Evolutionary conservation across 2,797 vertebrate species (phyloP), one percentile per base, ranked within the genome.

Genomic region (Diceros bicornis): DNA sequence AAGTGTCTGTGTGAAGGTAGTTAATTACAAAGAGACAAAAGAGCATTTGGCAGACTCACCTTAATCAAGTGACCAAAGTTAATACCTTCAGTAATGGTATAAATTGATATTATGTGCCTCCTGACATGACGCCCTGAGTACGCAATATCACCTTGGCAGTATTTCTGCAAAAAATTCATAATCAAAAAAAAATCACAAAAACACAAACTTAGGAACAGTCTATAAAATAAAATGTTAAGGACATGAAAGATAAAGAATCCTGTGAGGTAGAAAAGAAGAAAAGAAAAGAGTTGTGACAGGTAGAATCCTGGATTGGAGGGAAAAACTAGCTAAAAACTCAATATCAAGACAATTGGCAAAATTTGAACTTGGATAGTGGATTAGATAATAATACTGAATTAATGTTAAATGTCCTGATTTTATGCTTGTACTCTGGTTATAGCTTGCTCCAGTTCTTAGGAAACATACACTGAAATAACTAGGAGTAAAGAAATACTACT

Each of bases 201-300:
- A 78, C 17, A 7, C 18, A 82, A 27, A 71, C 47, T 77, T 75
- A 62, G 6, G 29, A 81, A 89, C 13, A 75, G 8, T 78, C 29
- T 82, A 29, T 13, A 94, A 81, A 79, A 74, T 62, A 62, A 93
- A 93, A 85, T 41, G 8, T 62, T 93, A 85, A 50, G 12, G 7
- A 6, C 50, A 93, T n/a, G 57, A 91, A 92, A 91, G 50, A 50
- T 64, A 71, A 89, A 89, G 32, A 93, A 69, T 52, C 32, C 57
- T 50, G 27, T 69, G 29, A 32, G 1, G 71, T 10, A 82, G 34
- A 89, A 3, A 64, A 21, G 66, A 74, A 47, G 59, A n/a, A 93
- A 68, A 12, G 37, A 64, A 75, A 78, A 75, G 32, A 78, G 34
- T 59, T 7, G 17, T 27, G 13, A 79, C 21, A 17, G 5, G 13